Evolutionary conservation across 2,113 vertebrate genomes (phyloP), one percentile per base, ranked within the genome.

Genomic region (Hyperoodon ampullatus): DNA sequence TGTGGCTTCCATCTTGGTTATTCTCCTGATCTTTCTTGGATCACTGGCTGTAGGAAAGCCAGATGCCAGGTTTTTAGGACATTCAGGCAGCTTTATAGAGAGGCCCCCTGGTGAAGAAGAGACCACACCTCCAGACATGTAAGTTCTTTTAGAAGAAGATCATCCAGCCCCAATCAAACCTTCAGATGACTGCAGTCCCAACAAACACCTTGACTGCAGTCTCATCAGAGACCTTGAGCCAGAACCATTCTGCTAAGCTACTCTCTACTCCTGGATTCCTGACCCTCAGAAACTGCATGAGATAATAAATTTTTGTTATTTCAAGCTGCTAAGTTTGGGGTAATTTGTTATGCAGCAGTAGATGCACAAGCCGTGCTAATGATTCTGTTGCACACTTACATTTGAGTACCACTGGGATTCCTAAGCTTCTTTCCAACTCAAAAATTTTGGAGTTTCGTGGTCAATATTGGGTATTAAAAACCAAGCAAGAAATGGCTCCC

Each of bases 391-490:
- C 19, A 72, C 23, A 35, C 13, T 66, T 33, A 71, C n/a, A 10
- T 77, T 58, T 85, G 87, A 93, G 33, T 42, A 33, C 24, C 55
- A 12, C 47, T 39, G 53, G 44, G 24, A 53, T 28, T 85, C 78
- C 19, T 65, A 97, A 92, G 30, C 23, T 87, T 60, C 70, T 66
- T 94, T 53, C 28, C 12, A 74, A 18, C 44, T 93, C 77, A 95
- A 75, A 92, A 60, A 39, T 60, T 75, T 89, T 95, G 44, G 61
- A 94, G 85, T 92, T 90, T 75, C 55, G 74, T 90, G 28, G 28
- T 21, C n/a, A 83, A 28, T 72, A 60, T 78, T 83, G 39, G 55
- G 39, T 83, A 75, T 96, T 77, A 61, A 94, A 94, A 97, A 71
- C 8, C 28, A 78, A 95, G 33, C 14, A 86, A 80, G 58, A 93